Percentiles rank a stretch among this genome's conserved stretches.
phyloP scores from a whole-genome alignment of 2,797 vertebrate genomes.

The Lerista edwardsae region DNA sequence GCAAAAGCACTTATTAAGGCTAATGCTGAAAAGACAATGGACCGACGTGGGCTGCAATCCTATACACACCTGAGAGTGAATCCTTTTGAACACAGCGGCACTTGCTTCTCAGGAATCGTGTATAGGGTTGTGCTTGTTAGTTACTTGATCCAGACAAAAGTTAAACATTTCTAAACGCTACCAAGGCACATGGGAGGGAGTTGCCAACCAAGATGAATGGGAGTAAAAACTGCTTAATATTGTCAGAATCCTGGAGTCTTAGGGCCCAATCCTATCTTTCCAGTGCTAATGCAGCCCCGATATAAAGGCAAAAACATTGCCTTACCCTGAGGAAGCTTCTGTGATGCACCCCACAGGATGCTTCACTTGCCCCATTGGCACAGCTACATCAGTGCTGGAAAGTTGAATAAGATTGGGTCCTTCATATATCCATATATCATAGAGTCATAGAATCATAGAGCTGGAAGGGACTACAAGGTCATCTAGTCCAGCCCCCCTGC shows the following conservation, averaged over 20 bases:
- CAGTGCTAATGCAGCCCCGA: too few relatives aligned
- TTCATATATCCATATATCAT: too few relatives aligned
- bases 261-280: too few relatives aligned
- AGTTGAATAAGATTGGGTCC: too few relatives aligned
- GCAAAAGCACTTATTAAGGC: background rate
- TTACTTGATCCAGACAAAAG: background rate
- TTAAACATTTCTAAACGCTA: background rate
- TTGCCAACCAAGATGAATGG: background rate
- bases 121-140: background rate
- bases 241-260: background rate
- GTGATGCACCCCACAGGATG: too few relatives aligned
- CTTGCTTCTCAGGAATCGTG: background rate
- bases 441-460: too few relatives aligned
- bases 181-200: background rate
- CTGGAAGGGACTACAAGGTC: too few relatives aligned
- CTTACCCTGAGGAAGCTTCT: too few relatives aligned
- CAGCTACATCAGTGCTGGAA: too few relatives aligned
- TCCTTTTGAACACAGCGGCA: background rate
- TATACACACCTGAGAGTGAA: background rate
- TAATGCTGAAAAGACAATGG: slow-evolving; percentile 5
- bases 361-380: too few relatives aligned
- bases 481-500: too few relatives aligned
- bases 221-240: background rate
- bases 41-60: background rate
- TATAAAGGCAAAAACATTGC: too few relatives aligned